A percentile compares a stretch with the other conserved stretches of the same genome.
Conservation (phyloP, 2,888 invertebrate genomes). For the Metacarcinus magister region DNA sequence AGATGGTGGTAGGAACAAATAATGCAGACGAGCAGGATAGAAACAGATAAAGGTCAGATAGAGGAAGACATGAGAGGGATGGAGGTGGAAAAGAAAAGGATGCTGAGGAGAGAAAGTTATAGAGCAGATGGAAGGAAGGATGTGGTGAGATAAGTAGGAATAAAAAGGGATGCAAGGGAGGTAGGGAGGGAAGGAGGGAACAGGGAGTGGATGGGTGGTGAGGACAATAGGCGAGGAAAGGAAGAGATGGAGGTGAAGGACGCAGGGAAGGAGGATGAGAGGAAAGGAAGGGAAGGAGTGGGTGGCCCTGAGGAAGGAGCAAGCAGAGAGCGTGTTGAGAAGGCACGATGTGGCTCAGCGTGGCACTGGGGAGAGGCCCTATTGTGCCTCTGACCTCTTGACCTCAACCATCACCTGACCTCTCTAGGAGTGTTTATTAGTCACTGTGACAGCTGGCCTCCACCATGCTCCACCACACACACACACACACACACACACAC, state of each 20-base stretch:
- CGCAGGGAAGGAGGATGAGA: background rate
- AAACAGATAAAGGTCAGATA: background rate
- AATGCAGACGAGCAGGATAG: background rate
- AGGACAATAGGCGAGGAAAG: background rate
- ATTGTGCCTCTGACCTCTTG: conserved; percentile 49
- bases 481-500: background rate
- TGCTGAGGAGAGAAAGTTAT: background rate
- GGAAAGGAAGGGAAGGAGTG: background rate
- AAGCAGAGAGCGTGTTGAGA: background rate
- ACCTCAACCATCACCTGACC: conserved; percentile 51
- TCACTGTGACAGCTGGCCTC: conserved; percentile 38
- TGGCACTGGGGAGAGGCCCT: conserved; percentile 43
- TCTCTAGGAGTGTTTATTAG: conserved; percentile 33
- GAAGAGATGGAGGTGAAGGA: background rate
- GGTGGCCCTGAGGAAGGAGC: background rate
- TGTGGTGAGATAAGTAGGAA: background rate
- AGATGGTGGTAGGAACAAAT: background rate
- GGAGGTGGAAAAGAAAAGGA: background rate
- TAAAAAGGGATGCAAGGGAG: background rate
- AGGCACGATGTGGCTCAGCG: conserved; percentile 40
- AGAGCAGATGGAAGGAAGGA: background rate
- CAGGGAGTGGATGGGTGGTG: background rate
- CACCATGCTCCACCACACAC: background rate
- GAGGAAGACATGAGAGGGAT: background rate
- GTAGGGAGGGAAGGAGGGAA: conserved; percentile 12